phyloP scores from a whole-genome alignment of 1,140 invertebrate genomes.

The Vanessa atalanta region DNA sequence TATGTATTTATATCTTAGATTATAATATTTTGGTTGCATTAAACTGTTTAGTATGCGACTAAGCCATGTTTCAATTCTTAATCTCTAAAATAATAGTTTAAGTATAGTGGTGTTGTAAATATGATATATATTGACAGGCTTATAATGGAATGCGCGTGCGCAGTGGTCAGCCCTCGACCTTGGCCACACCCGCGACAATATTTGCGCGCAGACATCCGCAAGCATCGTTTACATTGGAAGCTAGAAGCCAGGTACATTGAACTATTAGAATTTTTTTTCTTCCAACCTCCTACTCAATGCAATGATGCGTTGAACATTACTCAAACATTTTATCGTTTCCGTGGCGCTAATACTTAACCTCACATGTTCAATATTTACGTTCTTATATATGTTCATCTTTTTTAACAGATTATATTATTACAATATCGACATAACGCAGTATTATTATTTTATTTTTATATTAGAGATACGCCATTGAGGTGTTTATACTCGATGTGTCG shows the following conservation, averaged over 20 bases:
- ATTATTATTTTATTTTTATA: too few relatives aligned
- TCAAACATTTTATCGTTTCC: constrained; percentile 40
- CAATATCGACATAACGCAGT: too few relatives aligned
- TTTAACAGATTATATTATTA: too few relatives aligned
- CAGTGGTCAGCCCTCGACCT: constrained; percentile 21
- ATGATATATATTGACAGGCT: constrained; percentile 20
- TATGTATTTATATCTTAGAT: too few relatives aligned
- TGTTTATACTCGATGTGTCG: too few relatives aligned
- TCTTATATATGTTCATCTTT: not conserved
- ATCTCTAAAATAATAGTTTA: not conserved
- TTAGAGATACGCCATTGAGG: too few relatives aligned
- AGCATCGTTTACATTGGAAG: constrained; percentile 11
- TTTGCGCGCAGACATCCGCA: constrained; percentile 23
- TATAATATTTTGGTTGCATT: too few relatives aligned
- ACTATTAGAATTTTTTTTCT: constrained; percentile 36
- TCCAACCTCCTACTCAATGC: constrained; percentile 18
- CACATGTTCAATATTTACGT: not conserved
- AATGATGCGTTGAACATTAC: constrained; percentile 38
- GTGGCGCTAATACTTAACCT: constrained; percentile 29
- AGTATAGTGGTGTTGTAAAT: not conserved
- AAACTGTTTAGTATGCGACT: too few relatives aligned
- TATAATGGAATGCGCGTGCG: constrained; percentile 13
- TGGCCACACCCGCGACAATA: constrained; percentile 22
- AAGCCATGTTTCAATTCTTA: not conserved
- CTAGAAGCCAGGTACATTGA: constrained; percentile 24